These are phyloP conservation scores for Dicerorhinus sumatrensis DNA, from an alignment of 2,113 vertebrate genomes.

Conservation along the genomic window DNA sequence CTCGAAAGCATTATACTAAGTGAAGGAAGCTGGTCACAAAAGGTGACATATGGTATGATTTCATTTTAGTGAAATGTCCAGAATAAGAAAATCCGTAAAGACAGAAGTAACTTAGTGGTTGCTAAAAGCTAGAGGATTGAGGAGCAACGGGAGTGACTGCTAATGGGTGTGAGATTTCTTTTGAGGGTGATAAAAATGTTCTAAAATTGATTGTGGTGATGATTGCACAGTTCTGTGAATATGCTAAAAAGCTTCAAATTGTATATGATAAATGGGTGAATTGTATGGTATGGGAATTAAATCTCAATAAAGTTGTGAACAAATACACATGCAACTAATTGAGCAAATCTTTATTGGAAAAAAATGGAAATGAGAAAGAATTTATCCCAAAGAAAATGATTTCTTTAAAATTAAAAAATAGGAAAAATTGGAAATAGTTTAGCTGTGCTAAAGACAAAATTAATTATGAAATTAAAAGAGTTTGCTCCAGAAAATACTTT, in stretches of 20 bases:
- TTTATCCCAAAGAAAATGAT: not conserved
- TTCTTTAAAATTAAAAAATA: not conserved
- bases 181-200: not conserved
- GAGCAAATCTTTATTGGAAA: not conserved
- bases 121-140: not conserved
- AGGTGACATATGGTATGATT: not conserved
- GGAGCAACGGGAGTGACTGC: not conserved
- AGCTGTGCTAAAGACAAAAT: slow-evolving; percentile 11
- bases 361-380: not conserved
- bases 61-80: not conserved
- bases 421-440: not conserved
- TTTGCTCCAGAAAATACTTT: slow-evolving; percentile 24
- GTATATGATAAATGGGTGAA: not conserved
- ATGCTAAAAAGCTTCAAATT: not conserved
- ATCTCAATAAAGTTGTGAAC: not conserved
- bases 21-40: slow-evolving; percentile 7
- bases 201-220: not conserved
- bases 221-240: not conserved
- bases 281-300: not conserved
- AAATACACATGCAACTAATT: not conserved
- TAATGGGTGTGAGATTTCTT: not conserved
- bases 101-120: not conserved
- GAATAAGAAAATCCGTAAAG: not conserved
- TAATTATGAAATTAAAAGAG: not conserved
- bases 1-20: not conserved